These are phyloP conservation scores for Edolisoma coerulescens DNA, from an alignment of 2,113 vertebrate species.

Conservation along the genomic window DNA sequence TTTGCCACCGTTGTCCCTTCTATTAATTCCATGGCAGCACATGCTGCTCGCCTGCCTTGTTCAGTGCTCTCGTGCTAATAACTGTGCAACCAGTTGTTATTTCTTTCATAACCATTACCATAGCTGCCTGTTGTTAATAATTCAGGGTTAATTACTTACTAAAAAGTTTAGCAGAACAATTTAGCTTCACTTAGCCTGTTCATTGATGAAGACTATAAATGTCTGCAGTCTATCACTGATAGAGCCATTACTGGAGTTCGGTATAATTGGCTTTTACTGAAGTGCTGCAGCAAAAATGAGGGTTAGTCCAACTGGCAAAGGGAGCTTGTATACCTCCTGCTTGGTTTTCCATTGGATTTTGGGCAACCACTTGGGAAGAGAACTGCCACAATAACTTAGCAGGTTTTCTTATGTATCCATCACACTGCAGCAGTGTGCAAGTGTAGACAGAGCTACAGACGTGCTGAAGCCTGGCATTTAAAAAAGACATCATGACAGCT, in stretches of 20 bases:
- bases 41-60: neutral
- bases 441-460: neutral
- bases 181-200: neutral
- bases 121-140: neutral
- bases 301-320: neutral
- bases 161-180: constrained; percentile 19
- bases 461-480: neutral
- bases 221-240: neutral
- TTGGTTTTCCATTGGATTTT: neutral
- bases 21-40: constrained; percentile 13
- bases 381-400: neutral
- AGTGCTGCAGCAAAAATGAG: neutral
- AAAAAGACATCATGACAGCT: neutral
- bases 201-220: neutral
- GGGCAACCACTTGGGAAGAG: neutral
- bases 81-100: neutral
- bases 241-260: neutral
- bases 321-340: neutral
- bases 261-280: constrained; percentile 1
- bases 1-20: neutral
- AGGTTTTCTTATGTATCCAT: neutral
- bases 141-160: constrained; percentile 26
- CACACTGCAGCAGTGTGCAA: neutral
- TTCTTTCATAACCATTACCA: neutral
- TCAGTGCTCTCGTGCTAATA: neutral